Evolutionary conservation across 2,797 vertebrate genomes (phyloP), one percentile per base, ranked within the genome.

Genomic region (Cryptoblepharus egeriae): DNA sequence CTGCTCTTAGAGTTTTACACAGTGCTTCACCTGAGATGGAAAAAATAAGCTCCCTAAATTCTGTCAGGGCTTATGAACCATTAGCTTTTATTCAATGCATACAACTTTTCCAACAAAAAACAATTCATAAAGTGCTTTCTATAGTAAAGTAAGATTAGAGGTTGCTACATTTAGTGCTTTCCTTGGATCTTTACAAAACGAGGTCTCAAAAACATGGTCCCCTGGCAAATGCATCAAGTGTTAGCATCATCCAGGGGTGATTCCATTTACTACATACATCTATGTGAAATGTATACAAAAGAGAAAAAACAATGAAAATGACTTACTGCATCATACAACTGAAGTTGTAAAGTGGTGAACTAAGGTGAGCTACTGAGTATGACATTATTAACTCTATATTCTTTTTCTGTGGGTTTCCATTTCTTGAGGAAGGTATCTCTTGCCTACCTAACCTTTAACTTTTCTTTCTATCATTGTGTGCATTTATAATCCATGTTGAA

Each of bases 401-500:
- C 67, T 77, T 81, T 65, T 82, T 82, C 37, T 86, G 58, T 84
- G 13, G 49, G 81, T 77, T 74, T 85, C 71, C 64, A 85, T 75
- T 2, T 3, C 49, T 35, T 15, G 28, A 30, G n/a, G 13, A 52
- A 84, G 73, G 80, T 65, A 84, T 91, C 84, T 89, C 82, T 85
- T 87, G 83, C 85, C 80, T 90, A 11, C 64, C 4, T 81, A 88
- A 87, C 61, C 86, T 88, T 42, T 89, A 87, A 88, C 82, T 90
- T 83, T 89, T 83, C 81, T 84, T 81, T 85, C 88, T 88, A 86
- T 74, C 87, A 82, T 85, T 88, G 30, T 73, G 80, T 87, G 76
- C 81, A 83, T 91, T 88, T 78, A 88, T 90, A 89, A 86, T 88
- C 80, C 39, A 5, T 74, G 80, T 89, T 86, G 80, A 92, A 84